Percentiles rank a stretch among this genome's conserved stretches.
Evolutionary conservation across 1,140 invertebrate species (phyloP).

Genomic region (Penaeus japonicus): DNA sequence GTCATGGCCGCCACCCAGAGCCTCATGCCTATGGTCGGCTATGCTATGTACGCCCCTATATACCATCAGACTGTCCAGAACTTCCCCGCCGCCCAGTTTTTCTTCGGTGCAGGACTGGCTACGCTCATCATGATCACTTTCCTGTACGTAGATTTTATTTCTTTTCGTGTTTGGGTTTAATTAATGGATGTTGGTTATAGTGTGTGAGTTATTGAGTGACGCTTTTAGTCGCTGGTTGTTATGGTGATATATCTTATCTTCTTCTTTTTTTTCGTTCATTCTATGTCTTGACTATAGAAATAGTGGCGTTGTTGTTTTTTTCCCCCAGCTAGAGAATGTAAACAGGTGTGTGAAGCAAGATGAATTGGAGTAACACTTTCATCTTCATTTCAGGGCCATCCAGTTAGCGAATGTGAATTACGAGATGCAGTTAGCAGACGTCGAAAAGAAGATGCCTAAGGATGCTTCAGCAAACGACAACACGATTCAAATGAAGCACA

Average conservation of each 20-base stretch:
- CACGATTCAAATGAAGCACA: not conserved
- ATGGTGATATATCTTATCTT: not conserved
- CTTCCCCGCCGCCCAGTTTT: slow-evolving; percentile 44
- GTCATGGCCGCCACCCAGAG: slow-evolving; percentile 23
- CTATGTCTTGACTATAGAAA: not conserved
- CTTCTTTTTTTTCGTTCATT: too few species aligned
- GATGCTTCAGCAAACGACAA: not conserved
- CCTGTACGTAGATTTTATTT: slow-evolving; percentile 19
- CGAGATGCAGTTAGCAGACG: not conserved
- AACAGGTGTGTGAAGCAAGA: too few species aligned
- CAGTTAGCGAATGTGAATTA: not conserved
- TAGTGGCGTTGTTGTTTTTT: too few species aligned
- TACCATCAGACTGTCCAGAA: slow-evolving; percentile 12
- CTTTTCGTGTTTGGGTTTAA: too few species aligned
- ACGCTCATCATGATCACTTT: slow-evolving; percentile 11
- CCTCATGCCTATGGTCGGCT: slow-evolving; percentile 47
- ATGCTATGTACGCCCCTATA: slow-evolving; percentile 25
- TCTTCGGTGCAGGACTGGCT: slow-evolving; percentile 33
- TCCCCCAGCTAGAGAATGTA: too few species aligned
- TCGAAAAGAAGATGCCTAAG: not conserved
- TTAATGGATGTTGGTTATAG: not conserved
- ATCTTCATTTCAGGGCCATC: not conserved
- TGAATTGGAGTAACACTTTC: not conserved
- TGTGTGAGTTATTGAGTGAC: not conserved
- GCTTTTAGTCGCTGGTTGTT: not conserved